These are phyloP conservation scores for Drosophila mauritiana DNA, from an alignment of 1,140 invertebrate genomes.

Conservation along the genomic window DNA sequence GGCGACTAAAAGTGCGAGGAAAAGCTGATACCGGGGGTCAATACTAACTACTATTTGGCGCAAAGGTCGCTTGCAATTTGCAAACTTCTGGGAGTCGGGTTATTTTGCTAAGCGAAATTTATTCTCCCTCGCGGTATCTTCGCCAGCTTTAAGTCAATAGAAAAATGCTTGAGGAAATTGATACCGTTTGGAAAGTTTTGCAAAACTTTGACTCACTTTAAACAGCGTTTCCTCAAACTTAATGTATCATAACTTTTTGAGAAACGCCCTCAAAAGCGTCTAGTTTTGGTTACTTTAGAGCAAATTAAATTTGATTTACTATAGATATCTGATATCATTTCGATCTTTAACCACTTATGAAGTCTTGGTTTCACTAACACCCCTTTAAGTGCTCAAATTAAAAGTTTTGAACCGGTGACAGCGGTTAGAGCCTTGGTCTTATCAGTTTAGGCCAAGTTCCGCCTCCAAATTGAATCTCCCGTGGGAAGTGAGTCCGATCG, in stretches of 20 bases:
- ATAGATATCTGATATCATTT: too few species aligned
- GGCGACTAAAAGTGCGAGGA: background rate
- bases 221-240: background rate
- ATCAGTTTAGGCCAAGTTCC: constrained; percentile 45
- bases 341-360: background rate
- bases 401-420: constrained; percentile 21
- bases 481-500: constrained; percentile 24
- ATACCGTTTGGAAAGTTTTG: background rate
- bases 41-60: constrained; percentile 29
- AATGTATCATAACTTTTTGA: background rate
- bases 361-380: background rate
- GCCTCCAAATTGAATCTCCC: constrained; percentile 43
- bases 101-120: constrained; percentile 5
- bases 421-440: constrained; percentile 27
- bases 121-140: background rate
- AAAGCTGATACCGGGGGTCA: constrained; percentile 36
- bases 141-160: background rate
- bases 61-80: constrained; percentile 26
- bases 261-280: background rate
- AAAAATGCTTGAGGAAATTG: too few species aligned
- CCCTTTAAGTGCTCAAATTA: constrained; percentile 1
- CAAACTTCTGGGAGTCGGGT: constrained; percentile 9
- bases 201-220: background rate
- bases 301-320: background rate
- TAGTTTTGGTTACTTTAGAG: background rate